Percentiles rank a stretch among this genome's conserved stretches.
phyloP scores from a whole-genome alignment of 1,140 invertebrate genomes.

The Elymnias hypermnestra region DNA sequence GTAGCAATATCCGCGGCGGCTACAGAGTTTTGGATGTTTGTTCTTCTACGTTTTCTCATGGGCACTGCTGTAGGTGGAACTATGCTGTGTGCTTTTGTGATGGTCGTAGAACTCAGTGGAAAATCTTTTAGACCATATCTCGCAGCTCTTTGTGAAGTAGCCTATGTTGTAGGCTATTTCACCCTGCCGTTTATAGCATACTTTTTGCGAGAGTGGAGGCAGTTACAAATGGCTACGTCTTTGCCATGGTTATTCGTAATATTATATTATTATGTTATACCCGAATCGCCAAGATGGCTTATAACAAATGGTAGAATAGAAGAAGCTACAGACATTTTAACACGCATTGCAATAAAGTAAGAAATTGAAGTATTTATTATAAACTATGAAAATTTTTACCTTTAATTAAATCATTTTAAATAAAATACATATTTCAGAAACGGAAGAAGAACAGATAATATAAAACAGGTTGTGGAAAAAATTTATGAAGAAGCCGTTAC shows the following conservation, averaged over 20 bases:
- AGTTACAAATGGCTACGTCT: conserved; percentile 79
- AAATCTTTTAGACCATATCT: conserved; percentile 57
- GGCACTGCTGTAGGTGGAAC: conserved; percentile 77
- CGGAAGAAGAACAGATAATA: conserved; percentile 73
- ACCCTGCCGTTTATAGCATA: conserved; percentile 79
- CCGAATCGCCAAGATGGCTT: conserved; percentile 64
- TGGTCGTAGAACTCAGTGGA: conserved; percentile 70
- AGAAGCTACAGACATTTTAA: conserved; percentile 45
- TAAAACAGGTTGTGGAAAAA: conserved; percentile 67
- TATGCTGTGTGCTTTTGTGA: conserved; percentile 77
- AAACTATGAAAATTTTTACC: too few species aligned
- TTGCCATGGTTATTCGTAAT: conserved; percentile 65
- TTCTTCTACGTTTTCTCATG: conserved; percentile 77
- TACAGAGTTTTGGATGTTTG: conserved; percentile 78
- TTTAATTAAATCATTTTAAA: conserved; percentile 85
- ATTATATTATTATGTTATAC: conserved; percentile 49
- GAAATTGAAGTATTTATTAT: too few species aligned
- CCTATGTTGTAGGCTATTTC: conserved; percentile 72
- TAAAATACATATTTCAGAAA: conserved; percentile 72
- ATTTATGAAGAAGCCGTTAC: conserved; percentile 46
- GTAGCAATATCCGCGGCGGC: conserved; percentile 77
- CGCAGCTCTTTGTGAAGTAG: conserved; percentile 39
- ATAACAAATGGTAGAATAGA: conserved; percentile 52
- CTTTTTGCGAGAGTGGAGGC: conserved; percentile 80
- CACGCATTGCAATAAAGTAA: conserved; percentile 57